Evolutionary conservation across 2,888 invertebrate genomes (phyloP).

Genomic region (Brachynemurus nebulosus): DNA sequence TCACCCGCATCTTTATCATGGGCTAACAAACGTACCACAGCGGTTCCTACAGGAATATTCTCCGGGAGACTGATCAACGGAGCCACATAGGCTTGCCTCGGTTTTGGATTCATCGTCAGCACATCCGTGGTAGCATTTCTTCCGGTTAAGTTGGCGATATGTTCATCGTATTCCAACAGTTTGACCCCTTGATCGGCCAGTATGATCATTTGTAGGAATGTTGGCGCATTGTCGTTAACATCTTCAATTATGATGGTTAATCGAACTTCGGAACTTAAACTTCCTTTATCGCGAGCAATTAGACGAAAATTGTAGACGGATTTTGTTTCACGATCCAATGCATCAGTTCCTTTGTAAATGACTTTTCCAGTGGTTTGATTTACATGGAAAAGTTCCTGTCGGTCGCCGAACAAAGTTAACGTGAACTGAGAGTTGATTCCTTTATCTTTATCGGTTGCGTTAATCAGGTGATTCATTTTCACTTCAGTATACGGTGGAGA

Average conservation of each 20-base stretch:
- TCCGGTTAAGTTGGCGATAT: slow-evolving; percentile 35
- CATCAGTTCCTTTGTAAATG: slow-evolving; percentile 36
- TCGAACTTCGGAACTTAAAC: slow-evolving; percentile 58
- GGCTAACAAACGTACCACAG: slow-evolving; percentile 54
- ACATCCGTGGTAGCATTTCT: background rate
- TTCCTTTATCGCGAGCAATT: slow-evolving; percentile 63
- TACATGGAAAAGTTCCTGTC: slow-evolving; percentile 55
- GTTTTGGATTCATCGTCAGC: slow-evolving; percentile 17
- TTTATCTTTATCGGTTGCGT: slow-evolving; percentile 57
- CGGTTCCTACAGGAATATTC: slow-evolving; percentile 53
- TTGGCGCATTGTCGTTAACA: slow-evolving; percentile 68
- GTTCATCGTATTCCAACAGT: slow-evolving; percentile 46
- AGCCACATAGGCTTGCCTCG: slow-evolving; percentile 23
- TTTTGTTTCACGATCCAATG: slow-evolving; percentile 59
- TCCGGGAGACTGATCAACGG: slow-evolving; percentile 59
- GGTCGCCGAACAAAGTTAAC: slow-evolving; percentile 58
- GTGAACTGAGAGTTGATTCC: slow-evolving; percentile 54
- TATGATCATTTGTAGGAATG: slow-evolving; percentile 54
- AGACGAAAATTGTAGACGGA: slow-evolving; percentile 52
- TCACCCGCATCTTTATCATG: slow-evolving; percentile 55
- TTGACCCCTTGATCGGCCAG: slow-evolving; percentile 52
- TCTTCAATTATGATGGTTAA: slow-evolving; percentile 58
- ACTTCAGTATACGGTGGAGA: slow-evolving; percentile 54
- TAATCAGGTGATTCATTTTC: slow-evolving; percentile 49
- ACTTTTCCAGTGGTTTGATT: slow-evolving; percentile 50